Evolutionary conservation across 2,113 vertebrate genomes (phyloP).

Genomic region (Alaudala cheleensis): DNA sequence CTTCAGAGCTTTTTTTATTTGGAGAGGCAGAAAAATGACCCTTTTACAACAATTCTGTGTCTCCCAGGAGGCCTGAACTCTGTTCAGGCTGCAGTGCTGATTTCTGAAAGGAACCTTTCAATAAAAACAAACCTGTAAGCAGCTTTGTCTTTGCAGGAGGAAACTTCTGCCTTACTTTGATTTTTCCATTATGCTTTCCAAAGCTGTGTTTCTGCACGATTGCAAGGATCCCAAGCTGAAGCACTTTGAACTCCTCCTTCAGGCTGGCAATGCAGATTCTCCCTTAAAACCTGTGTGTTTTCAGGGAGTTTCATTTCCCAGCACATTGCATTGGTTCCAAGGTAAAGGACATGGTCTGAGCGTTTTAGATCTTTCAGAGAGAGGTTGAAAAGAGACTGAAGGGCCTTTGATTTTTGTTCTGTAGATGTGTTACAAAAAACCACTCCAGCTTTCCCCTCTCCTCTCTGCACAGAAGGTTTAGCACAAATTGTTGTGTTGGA

Average conservation of each 20-base stretch:
- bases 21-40: constrained; percentile 19
- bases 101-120: constrained; percentile 25
- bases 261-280: neutral
- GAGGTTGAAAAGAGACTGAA: neutral
- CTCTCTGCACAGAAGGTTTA: neutral
- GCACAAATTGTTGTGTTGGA: neutral
- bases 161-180: constrained; percentile 36
- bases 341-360: constrained; percentile 4
- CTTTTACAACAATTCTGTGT: constrained; percentile 3
- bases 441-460: neutral
- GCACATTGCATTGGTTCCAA: neutral
- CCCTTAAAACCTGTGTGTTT: neutral
- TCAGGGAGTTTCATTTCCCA: constrained; percentile 11
- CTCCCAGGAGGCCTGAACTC: constrained; percentile 22
- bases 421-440: neutral
- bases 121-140: neutral
- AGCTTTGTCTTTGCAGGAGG: constrained; percentile 56
- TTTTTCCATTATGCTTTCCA: constrained; percentile 46
- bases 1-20: neutral
- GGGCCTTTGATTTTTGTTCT: constrained; percentile 33
- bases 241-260: neutral
- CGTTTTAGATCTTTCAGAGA: constrained; percentile 18
- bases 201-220: constrained; percentile 30
- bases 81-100: neutral
- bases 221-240: constrained; percentile 31